Conservation (phyloP, 2,113 vertebrate genomes). For the Garra rufa region DNA sequence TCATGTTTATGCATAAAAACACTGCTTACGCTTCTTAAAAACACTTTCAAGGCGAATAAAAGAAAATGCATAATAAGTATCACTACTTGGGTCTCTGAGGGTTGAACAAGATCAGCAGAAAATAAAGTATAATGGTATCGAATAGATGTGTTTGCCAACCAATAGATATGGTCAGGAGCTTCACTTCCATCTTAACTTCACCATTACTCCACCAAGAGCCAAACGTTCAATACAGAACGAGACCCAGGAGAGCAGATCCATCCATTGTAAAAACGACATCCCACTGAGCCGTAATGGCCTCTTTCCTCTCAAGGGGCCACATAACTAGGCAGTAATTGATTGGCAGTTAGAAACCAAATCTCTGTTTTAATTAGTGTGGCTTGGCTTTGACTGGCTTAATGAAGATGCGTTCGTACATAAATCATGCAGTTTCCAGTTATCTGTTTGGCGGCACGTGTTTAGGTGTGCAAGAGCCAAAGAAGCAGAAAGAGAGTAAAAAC, state of each 20-base stretch:
- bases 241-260: conserved; percentile 3
- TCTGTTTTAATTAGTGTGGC: conserved; percentile 59
- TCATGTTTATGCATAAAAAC: background rate
- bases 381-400: conserved; percentile 59
- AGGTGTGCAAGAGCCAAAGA: conserved; percentile 1
- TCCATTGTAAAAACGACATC: conserved; percentile 44
- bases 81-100: background rate
- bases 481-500: background rate
- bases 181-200: background rate
- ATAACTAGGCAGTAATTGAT: conserved; percentile 60
- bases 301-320: conserved; percentile 45
- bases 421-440: conserved; percentile 44
- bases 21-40: background rate
- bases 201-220: conserved; percentile 27
- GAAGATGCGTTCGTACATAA: conserved; percentile 58
- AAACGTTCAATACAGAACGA: conserved; percentile 37
- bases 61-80: background rate
- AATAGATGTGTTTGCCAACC: background rate
- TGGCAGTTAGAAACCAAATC: conserved; percentile 62
- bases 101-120: background rate
- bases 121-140: background rate
- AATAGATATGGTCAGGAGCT: background rate
- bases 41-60: background rate
- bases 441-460: conserved; percentile 51
- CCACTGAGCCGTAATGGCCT: conserved; percentile 57